These are phyloP conservation scores for Sinocyclocheilus maitianheensis DNA, from an alignment of 2,113 vertebrate species.

Conservation along the genomic window DNA sequence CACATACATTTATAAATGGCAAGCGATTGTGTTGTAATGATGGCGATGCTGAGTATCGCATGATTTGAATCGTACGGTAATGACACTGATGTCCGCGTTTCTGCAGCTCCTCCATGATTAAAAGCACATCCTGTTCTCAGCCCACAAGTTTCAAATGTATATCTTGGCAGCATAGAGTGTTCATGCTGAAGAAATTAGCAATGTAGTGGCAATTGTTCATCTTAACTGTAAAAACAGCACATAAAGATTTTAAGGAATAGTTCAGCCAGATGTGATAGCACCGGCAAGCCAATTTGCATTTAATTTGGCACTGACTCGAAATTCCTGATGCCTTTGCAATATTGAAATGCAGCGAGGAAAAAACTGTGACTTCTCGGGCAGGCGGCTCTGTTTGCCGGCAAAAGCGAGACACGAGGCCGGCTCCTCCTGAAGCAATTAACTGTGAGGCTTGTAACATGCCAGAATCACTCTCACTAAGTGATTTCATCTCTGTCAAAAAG, in stretches of 20 bases:
- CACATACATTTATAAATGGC: conserved; percentile 64
- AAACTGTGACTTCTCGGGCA: conserved; percentile 50
- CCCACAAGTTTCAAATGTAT: conserved; percentile 66
- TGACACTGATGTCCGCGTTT: conserved; percentile 58
- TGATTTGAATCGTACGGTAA: conserved; percentile 38
- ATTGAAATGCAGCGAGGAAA: conserved; percentile 65
- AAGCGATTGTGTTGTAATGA: conserved; percentile 53
- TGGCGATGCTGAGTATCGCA: conserved; percentile 19
- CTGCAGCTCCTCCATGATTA: conserved; percentile 61
- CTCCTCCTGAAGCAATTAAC: conserved; percentile 73
- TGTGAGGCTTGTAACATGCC: conserved; percentile 66
- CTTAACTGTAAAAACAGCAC: conserved; percentile 70
- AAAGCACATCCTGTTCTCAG: conserved; percentile 28
- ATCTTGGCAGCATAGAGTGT: conserved; percentile 44
- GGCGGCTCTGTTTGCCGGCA: conserved; percentile 2
- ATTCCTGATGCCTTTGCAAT: conserved; percentile 54
- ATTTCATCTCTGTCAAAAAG: conserved; percentile 76
- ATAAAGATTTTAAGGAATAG: conserved; percentile 56
- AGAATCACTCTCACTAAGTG: conserved; percentile 75
- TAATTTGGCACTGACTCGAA: conserved; percentile 60
- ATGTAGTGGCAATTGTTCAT: conserved; percentile 62
- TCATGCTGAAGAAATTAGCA: conserved; percentile 53
- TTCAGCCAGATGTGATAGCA: conserved; percentile 70
- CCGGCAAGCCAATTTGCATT: conserved; percentile 66
- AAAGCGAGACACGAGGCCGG: conserved; percentile 27